Conservation (phyloP, 92 coral and sea anemone genomes). For the Chrysogorgia sp. region DNA sequence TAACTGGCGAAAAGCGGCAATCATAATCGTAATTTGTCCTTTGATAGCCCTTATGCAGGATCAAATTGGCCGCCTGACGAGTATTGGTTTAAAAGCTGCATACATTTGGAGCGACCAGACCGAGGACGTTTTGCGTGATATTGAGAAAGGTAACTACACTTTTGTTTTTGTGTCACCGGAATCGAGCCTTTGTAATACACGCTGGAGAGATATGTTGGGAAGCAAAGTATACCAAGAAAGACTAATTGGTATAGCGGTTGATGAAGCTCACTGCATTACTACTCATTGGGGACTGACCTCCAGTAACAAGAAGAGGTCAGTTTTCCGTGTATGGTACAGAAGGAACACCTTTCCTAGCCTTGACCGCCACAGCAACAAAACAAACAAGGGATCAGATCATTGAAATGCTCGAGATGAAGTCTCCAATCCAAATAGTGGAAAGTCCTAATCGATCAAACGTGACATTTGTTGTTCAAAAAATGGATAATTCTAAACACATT, state of each 20-base stretch:
- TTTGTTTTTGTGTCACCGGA: slow-evolving; percentile 48
- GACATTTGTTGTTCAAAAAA: slow-evolving; percentile 19
- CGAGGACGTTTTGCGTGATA: slow-evolving; percentile 6
- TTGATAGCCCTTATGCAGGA: slow-evolving; percentile 47
- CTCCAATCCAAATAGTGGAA: slow-evolving; percentile 20
- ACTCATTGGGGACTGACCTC: slow-evolving; percentile 41
- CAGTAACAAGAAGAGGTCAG: slow-evolving; percentile 26
- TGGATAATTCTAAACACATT: background rate
- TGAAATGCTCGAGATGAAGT: slow-evolving; percentile 37
- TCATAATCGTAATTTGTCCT: slow-evolving; percentile 33
- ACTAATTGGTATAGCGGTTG: slow-evolving; percentile 28
- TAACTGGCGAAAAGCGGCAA: background rate
- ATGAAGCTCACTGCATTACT: slow-evolving; percentile 45
- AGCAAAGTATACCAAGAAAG: slow-evolving; percentile 23
- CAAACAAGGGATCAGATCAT: slow-evolving; percentile 49
- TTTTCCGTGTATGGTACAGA: slow-evolving; percentile 28
- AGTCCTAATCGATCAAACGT: slow-evolving; percentile 40
- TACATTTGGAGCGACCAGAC: slow-evolving; percentile 38
- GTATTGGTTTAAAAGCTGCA: slow-evolving; percentile 23
- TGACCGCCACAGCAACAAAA: slow-evolving; percentile 65
- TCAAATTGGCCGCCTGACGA: slow-evolving; percentile 20
- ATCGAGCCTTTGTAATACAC: slow-evolving; percentile 7
- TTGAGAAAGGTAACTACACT: slow-evolving; percentile 34
- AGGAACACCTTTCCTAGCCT: slow-evolving; percentile 44
- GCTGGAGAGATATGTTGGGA: slow-evolving; percentile 29